Evolutionary conservation across 2,797 vertebrate genomes (phyloP).

Genomic region (Sebastes paucispinis): DNA sequence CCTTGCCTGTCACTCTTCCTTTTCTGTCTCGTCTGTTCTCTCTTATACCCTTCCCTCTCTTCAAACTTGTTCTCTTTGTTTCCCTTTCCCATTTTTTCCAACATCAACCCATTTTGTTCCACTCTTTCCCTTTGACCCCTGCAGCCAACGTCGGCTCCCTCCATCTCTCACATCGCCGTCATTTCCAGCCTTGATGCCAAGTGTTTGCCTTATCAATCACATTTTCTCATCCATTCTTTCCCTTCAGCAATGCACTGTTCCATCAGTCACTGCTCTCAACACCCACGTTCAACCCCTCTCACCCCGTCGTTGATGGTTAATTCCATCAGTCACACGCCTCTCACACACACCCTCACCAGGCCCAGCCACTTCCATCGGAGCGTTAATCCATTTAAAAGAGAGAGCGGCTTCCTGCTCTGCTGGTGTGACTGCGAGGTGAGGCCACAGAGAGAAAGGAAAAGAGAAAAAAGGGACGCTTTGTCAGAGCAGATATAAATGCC

Average conservation of each 20-base stretch:
- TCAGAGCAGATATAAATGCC: conserved; percentile 54
- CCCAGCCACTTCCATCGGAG: conserved; percentile 67
- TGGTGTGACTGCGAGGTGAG: conserved; percentile 49
- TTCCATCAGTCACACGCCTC: conserved; percentile 78
- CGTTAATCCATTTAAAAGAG: conserved; percentile 75
- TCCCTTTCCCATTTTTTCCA: not conserved
- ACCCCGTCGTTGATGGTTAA: conserved; percentile 70
- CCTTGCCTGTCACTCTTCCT: not conserved
- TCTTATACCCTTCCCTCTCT: not conserved
- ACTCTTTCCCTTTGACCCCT: conserved; percentile 49
- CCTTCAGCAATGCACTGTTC: conserved; percentile 56
- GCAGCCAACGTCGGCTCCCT: conserved; percentile 13
- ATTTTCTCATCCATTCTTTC: conserved; percentile 69
- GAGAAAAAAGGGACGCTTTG: conserved; percentile 6
- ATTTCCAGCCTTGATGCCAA: conserved; percentile 66
- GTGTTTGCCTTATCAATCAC: conserved; percentile 75
- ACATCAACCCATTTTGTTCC: conserved; percentile 26
- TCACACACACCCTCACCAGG: conserved; percentile 52
- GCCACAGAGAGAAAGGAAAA: not conserved
- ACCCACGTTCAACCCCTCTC: conserved; percentile 61
- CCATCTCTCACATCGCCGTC: conserved; percentile 45
- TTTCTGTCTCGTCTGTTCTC: not conserved
- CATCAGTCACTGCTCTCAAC: conserved; percentile 75
- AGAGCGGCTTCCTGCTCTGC: conserved; percentile 50
- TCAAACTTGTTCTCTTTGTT: conserved; percentile 7